These are phyloP conservation scores for Peribatodes rhomboidaria DNA, from an alignment of 2,888 invertebrate genomes.

Conservation along the genomic window DNA sequence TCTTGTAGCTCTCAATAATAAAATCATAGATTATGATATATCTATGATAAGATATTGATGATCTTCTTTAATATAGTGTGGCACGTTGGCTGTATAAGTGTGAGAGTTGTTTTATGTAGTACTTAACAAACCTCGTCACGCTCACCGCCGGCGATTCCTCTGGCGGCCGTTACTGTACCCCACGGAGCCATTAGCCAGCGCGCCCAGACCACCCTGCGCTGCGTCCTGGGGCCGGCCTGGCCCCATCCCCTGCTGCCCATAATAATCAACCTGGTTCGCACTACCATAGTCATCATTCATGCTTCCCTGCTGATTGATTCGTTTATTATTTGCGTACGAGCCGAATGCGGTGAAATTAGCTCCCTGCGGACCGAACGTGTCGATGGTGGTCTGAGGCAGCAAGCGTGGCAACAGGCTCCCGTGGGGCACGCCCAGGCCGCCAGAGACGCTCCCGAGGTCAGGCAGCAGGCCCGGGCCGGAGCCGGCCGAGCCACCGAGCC, in stretches of 20 bases:
- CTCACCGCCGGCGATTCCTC: slow-evolving; percentile 84
- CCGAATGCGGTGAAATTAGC: slow-evolving; percentile 83
- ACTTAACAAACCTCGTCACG: slow-evolving; percentile 79
- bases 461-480: slow-evolving; percentile 65
- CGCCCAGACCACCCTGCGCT: slow-evolving; percentile 65
- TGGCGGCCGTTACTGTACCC: slow-evolving; percentile 84
- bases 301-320: slow-evolving; percentile 52
- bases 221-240: slow-evolving; percentile 71
- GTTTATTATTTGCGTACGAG: slow-evolving; percentile 73
- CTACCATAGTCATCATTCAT: slow-evolving; percentile 57
- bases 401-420: slow-evolving; percentile 81
- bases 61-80: slow-evolving; percentile 38
- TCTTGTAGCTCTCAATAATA: slow-evolving; percentile 7
- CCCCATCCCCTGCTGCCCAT: slow-evolving; percentile 71
- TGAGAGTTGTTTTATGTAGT: slow-evolving; percentile 77
- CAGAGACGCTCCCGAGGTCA: slow-evolving; percentile 68
- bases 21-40: slow-evolving; percentile 1
- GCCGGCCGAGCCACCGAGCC: slow-evolving; percentile 60
- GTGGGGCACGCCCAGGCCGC: slow-evolving; percentile 80
- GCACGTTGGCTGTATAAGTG: slow-evolving; percentile 41
- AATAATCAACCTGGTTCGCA: slow-evolving; percentile 61
- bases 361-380: slow-evolving; percentile 68
- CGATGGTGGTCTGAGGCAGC: slow-evolving; percentile 71
- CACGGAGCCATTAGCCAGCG: slow-evolving; percentile 80
- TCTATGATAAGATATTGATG: background rate